A percentile compares a stretch with the other conserved stretches of the same genome.
These are phyloP conservation scores for Lepeophtheirus nordmannii DNA, from an alignment of 2,888 invertebrate genomes.

Conservation along the genomic window DNA sequence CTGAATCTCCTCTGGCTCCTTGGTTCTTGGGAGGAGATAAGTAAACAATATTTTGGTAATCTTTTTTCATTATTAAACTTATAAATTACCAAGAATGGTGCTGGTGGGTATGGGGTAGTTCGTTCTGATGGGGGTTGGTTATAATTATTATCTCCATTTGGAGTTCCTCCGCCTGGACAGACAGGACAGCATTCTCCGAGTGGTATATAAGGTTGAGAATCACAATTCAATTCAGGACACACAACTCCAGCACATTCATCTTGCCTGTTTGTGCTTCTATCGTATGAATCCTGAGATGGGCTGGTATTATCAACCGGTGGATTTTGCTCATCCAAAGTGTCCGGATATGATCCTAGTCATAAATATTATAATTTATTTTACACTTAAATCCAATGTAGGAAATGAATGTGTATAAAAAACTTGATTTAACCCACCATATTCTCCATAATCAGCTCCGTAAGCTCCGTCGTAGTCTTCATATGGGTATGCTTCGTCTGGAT, in stretches of 20 bases:
- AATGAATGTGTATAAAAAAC: too few species aligned
- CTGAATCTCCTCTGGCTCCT: constrained; percentile 47
- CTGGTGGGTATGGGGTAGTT: constrained; percentile 10
- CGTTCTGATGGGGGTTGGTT: not conserved
- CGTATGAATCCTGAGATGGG: not conserved
- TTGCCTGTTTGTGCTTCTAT: constrained; percentile 25
- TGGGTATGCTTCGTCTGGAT: constrained; percentile 29
- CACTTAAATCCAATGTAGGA: too few species aligned
- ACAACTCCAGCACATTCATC: constrained; percentile 38
- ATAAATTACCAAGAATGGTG: constrained; percentile 39
- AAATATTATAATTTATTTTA: too few species aligned
- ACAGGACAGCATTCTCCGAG: constrained; percentile 38
- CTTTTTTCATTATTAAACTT: constrained; percentile 42
- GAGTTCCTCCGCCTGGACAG: constrained; percentile 31
- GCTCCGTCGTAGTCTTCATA: constrained; percentile 32
- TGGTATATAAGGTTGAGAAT: constrained; percentile 35
- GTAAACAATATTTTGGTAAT: constrained; percentile 31
- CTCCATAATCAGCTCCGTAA: too few species aligned
- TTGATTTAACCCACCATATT: too few species aligned
- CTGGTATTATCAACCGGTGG: too few species aligned
- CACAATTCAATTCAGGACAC: constrained; percentile 36
- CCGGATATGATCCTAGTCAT: too few species aligned
- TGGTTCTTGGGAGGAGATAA: too few species aligned
- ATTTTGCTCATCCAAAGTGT: too few species aligned
- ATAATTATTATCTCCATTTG: not conserved